Conservation (phyloP, 30 jellyfish, hydroid and myxozoan species). For the Hydractinia echinata region DNA sequence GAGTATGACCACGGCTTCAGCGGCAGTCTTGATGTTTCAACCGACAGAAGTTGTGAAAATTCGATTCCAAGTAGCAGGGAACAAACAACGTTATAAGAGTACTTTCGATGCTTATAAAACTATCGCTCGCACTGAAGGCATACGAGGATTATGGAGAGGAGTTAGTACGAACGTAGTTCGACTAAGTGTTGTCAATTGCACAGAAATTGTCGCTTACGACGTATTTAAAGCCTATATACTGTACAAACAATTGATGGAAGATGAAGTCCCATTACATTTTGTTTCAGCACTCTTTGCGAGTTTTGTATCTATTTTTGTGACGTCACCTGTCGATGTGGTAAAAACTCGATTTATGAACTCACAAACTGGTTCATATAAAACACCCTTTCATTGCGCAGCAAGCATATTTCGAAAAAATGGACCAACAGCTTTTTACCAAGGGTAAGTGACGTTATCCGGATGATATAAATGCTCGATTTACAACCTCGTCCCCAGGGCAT, state of each 20-base stretch:
- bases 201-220: conserved; percentile 87
- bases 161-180: conserved; percentile 72
- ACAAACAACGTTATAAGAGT: conserved; percentile 43
- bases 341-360: conserved; percentile 57
- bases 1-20: conserved; percentile 78
- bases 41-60: conserved; percentile 90
- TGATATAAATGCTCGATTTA: no score
- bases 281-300: conserved; percentile 78
- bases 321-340: conserved; percentile 23
- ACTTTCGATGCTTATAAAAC: conserved; percentile 62
- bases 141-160: conserved; percentile 82
- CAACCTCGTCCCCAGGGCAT: no score
- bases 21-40: conserved; percentile 79
- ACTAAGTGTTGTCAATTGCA: conserved; percentile 77
- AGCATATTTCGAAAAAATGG: conserved; percentile 62
- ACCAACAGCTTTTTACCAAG: conserved; percentile 47
- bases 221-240: conserved; percentile 61
- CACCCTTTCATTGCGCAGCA: conserved; percentile 77
- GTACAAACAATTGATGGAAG: conserved; percentile 51
- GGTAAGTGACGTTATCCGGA: conserved; percentile 53
- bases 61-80: conserved; percentile 85
- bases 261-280: conserved; percentile 60
- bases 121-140: conserved; percentile 61
- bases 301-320: conserved; percentile 51
- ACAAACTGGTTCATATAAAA: conserved; percentile 52